A percentile compares a stretch with the other conserved stretches of the same genome.
phyloP scores from a whole-genome alignment of 2,888 invertebrate species.

The Tortricodes alternella region DNA sequence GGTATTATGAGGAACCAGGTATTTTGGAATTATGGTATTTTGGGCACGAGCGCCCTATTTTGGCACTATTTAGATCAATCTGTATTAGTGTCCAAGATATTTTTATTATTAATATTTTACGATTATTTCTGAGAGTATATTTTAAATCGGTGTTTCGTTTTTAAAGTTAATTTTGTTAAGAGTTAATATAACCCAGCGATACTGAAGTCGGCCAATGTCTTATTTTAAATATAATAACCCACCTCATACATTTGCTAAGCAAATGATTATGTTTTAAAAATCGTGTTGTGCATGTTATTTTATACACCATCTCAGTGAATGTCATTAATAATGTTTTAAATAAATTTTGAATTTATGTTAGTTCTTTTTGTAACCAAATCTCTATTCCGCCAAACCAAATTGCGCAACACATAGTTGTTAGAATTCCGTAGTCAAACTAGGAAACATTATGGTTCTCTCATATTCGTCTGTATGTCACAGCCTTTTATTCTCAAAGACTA shows the following conservation, averaged over 20 bases:
- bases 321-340: background rate
- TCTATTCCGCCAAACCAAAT: background rate
- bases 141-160: background rate
- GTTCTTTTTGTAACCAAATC: background rate
- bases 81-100: too few relatives aligned
- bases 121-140: too few relatives aligned
- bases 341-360: background rate
- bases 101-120: too few relatives aligned
- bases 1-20: too few relatives aligned
- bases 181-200: background rate
- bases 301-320: background rate
- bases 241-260: background rate
- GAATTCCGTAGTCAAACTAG: too few relatives aligned
- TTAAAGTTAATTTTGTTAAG: background rate
- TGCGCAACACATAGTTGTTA: too few relatives aligned
- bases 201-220: background rate
- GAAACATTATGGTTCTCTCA: too few relatives aligned
- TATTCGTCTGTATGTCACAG: too few relatives aligned
- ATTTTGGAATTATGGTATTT: too few relatives aligned
- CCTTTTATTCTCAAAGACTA: too few relatives aligned
- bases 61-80: too few relatives aligned
- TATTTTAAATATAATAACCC: background rate
- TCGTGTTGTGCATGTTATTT: constrained; percentile 23
- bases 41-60: too few relatives aligned
- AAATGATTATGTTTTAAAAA: background rate